These are phyloP conservation scores for Bungarus multicinctus DNA, from an alignment of 2,113 vertebrate genomes.

Conservation along the genomic window DNA sequence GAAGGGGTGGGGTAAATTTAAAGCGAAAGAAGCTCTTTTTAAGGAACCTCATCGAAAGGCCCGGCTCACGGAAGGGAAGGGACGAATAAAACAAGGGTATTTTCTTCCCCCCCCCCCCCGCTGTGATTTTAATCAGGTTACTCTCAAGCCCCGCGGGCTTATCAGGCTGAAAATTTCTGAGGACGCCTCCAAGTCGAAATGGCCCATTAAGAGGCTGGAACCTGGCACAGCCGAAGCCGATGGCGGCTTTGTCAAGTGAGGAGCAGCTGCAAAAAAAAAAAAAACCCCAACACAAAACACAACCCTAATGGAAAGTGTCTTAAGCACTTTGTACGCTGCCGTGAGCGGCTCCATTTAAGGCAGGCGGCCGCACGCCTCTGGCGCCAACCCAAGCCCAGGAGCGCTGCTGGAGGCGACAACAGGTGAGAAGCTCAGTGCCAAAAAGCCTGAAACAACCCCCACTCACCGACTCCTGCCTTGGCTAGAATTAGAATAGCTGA, in stretches of 20 bases:
- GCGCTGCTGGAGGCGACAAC: constrained; percentile 64
- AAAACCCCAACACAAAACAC: neutral
- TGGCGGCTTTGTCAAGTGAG: constrained; percentile 70
- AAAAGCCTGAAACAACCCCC: neutral
- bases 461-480: too few relatives aligned
- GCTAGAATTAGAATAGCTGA: too few relatives aligned
- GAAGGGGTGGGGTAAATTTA: neutral
- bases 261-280: constrained; percentile 72
- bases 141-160: constrained; percentile 57
- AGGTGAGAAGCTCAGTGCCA: constrained; percentile 55
- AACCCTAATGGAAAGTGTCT: constrained; percentile 73
- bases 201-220: constrained; percentile 60
- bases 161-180: constrained; percentile 60
- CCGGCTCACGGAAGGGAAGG: constrained; percentile 23
- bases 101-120: too few relatives aligned
- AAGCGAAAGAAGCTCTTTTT: neutral
- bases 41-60: neutral
- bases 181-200: constrained; percentile 45
- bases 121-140: constrained; percentile 65
- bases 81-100: constrained; percentile 16
- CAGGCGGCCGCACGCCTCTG: constrained; percentile 32
- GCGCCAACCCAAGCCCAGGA: constrained; percentile 66
- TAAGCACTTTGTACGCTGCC: constrained; percentile 71
- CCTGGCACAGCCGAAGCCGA: constrained; percentile 59
- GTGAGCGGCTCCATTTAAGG: constrained; percentile 62